A percentile compares a stretch with the other conserved stretches of the same genome.
Evolutionary conservation across 53 echinoderm and acorn worm genomes (phyloP).

Genomic region (Patiria pectinifera): DNA sequence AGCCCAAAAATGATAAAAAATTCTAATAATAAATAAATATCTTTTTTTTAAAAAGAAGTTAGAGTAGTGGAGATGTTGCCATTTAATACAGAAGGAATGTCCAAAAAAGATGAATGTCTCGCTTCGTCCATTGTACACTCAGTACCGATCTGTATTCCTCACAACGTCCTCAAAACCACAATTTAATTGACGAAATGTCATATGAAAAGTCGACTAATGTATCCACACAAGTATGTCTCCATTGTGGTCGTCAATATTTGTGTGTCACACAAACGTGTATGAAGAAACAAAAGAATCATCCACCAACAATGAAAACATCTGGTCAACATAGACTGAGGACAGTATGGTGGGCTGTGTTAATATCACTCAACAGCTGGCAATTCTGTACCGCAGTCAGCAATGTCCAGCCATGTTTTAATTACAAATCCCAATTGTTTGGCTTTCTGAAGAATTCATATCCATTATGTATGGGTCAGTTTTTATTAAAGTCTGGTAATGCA

Average conservation of each 20-base stretch:
- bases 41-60: too few species aligned
- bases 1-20: too few species aligned
- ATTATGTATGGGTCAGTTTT: not conserved
- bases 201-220: not conserved
- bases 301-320: slow-evolving; percentile 4
- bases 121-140: not conserved
- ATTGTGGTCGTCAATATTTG: not conserved
- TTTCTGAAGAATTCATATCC: not conserved
- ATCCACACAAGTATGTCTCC: not conserved
- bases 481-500: not conserved
- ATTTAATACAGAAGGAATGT: not conserved
- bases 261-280: not conserved
- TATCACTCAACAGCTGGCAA: not conserved
- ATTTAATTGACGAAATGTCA: not conserved
- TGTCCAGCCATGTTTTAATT: not conserved
- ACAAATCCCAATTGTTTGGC: not conserved
- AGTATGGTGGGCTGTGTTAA: not conserved
- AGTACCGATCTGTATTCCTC: not conserved
- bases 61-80: not conserved
- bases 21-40: too few species aligned
- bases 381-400: not conserved
- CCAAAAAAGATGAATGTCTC: not conserved
- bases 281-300: not conserved
- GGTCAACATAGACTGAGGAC: not conserved
- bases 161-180: not conserved